phyloP scores from a whole-genome alignment of 2,888 invertebrate species.

The Macrosiphum euphorbiae region DNA sequence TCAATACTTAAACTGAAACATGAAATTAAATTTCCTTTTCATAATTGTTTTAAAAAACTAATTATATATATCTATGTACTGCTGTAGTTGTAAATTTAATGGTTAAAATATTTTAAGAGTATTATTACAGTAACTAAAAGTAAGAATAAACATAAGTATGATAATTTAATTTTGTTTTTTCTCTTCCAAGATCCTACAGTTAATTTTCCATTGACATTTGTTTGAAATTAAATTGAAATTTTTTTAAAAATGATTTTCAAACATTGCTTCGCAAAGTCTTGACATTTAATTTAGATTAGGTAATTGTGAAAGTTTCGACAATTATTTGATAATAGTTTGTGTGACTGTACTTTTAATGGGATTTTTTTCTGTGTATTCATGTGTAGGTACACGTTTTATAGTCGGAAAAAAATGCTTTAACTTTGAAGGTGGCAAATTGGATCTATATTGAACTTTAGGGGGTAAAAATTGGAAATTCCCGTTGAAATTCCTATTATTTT shows the following conservation, averaged over 20 bases:
- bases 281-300: not conserved
- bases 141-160: not conserved
- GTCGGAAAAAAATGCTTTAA: not conserved
- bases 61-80: not conserved
- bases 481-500: not conserved
- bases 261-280: not conserved
- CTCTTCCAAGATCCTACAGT: not conserved
- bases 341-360: not conserved
- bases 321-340: not conserved
- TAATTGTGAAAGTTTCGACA: not conserved
- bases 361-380: not conserved
- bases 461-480: not conserved
- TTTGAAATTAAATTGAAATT: not conserved
- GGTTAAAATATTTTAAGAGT: not conserved
- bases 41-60: not conserved
- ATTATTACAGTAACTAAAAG: not conserved
- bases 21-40: not conserved
- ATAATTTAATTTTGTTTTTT: not conserved
- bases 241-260: not conserved
- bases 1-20: not conserved
- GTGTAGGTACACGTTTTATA: not conserved
- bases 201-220: not conserved
- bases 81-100: not conserved
- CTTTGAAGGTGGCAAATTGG: not conserved
- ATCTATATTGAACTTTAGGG: not conserved